Evolutionary conservation across 2,797 vertebrate species (phyloP), one percentile per base, ranked within the genome.

Genomic region (Lophura swinhoii): DNA sequence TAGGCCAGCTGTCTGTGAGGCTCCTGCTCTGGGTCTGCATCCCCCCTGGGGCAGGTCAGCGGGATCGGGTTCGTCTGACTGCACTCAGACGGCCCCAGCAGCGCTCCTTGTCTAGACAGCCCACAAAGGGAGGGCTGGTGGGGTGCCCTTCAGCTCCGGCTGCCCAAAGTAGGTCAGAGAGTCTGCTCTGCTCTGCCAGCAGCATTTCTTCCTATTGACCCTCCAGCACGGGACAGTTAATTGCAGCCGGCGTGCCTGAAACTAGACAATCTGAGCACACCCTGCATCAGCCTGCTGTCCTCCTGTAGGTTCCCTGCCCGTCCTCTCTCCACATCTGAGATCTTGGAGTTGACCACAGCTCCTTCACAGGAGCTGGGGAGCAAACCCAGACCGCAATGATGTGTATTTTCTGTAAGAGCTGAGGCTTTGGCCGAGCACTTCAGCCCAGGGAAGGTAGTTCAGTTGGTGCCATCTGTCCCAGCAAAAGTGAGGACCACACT

Each of bases 121-220:
- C 15, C 26, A 5, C 5, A 22, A 20, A 16, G 59, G 35, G 85
- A 15, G 6, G 58, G 59, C 63, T 73, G 44, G 18, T 73, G 74
- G 88, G 70, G 12, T 64, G 81, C 37, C 74, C 86, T 88, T 73
- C 78, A 79, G 88, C 86, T 53, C 58, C 0, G 26, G 83, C 90
- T 86, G 76, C 33, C 85, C 87, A 77, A 93, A 95, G 88, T 95
- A 95, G 92, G 95, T 95, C 94, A 93, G 8, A 76, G 56, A 84
- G 66, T 58, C 87, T 88, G 74, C 46, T 82, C 87, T 87, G 74
- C 46, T 82, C 78, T 37, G 69, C 39, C 68, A 88, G 81, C 48
- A 82, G 33, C 44, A 82, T 22, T 64, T 88, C 63, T 62, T 91
- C 68, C 28, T 73, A 3, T 72, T 37, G 60, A 53, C 78, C 35